A percentile compares a stretch with the other conserved stretches of the same genome.
phyloP scores from a whole-genome alignment of 2,113 vertebrate species.

The Eurypyga helias region DNA sequence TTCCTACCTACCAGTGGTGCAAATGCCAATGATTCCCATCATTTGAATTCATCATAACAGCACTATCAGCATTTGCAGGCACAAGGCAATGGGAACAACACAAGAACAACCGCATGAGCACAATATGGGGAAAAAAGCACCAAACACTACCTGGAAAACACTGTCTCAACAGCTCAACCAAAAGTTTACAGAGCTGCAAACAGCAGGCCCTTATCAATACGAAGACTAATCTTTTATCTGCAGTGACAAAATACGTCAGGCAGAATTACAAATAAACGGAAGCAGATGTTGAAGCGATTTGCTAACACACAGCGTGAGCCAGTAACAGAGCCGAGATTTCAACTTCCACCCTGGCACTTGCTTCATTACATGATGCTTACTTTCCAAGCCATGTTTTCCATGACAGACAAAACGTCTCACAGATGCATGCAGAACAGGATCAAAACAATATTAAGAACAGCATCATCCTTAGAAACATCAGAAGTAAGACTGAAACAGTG shows the following conservation, averaged over 20 bases:
- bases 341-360: not conserved
- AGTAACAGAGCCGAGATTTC: not conserved
- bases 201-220: not conserved
- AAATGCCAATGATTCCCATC: not conserved
- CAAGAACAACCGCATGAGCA: not conserved
- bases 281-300: not conserved
- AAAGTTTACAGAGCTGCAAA: not conserved
- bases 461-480: not conserved
- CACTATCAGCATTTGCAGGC: not conserved
- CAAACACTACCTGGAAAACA: not conserved
- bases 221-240: not conserved
- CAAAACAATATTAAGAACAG: not conserved
- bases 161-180: not conserved
- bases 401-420: not conserved
- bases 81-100: not conserved
- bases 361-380: not conserved
- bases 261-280: not conserved
- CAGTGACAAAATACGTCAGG: not conserved
- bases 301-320: not conserved
- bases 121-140: rapidly evolving
- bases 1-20: not conserved
- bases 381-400: not conserved
- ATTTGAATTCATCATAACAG: not conserved
- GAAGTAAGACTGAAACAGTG: not conserved
- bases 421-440: not conserved